Evolutionary conservation across 2,888 invertebrate species (phyloP).

Genomic region (Meta bourneti): DNA sequence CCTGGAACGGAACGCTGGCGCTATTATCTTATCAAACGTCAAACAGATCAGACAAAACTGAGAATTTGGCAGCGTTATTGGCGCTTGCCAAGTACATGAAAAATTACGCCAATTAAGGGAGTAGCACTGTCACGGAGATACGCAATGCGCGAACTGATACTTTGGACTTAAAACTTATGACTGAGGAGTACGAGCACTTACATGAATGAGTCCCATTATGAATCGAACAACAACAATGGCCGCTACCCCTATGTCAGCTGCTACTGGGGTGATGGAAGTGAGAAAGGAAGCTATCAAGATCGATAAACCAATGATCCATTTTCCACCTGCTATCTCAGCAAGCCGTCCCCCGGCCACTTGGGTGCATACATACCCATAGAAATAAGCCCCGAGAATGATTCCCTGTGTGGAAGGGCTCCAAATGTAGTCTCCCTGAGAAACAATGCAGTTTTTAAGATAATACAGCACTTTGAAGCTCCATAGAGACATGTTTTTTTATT

Average conservation of each 20-base stretch:
- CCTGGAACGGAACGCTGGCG: too few relatives aligned
- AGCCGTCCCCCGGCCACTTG: slow-evolving; percentile 60
- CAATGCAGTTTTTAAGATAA: too few relatives aligned
- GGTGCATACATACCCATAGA: slow-evolving; percentile 70
- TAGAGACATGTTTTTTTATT: too few relatives aligned
- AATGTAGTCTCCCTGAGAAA: slow-evolving; percentile 57
- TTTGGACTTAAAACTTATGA: too few relatives aligned
- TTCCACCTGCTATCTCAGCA: slow-evolving; percentile 49
- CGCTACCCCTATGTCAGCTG: slow-evolving; percentile 62
- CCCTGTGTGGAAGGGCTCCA: slow-evolving; percentile 71
- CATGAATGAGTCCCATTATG: slow-evolving; percentile 71
- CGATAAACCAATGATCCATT: slow-evolving; percentile 63
- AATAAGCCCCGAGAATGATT: slow-evolving; percentile 66
- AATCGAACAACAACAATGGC: slow-evolving; percentile 37
- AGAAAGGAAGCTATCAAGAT: slow-evolving; percentile 58
- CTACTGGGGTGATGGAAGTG: slow-evolving; percentile 55
- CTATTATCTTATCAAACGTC: too few relatives aligned
- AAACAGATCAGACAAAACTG: too few relatives aligned
- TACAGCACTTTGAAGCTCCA: too few relatives aligned
- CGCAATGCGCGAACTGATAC: too few relatives aligned
- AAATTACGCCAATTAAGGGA: too few relatives aligned
- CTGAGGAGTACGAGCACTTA: slow-evolving; percentile 10
- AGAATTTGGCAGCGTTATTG: too few relatives aligned
- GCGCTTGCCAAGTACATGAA: too few relatives aligned
- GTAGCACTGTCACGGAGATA: too few relatives aligned